phyloP scores from a whole-genome alignment of 2,113 vertebrate species.

The Pitta sordida region DNA sequence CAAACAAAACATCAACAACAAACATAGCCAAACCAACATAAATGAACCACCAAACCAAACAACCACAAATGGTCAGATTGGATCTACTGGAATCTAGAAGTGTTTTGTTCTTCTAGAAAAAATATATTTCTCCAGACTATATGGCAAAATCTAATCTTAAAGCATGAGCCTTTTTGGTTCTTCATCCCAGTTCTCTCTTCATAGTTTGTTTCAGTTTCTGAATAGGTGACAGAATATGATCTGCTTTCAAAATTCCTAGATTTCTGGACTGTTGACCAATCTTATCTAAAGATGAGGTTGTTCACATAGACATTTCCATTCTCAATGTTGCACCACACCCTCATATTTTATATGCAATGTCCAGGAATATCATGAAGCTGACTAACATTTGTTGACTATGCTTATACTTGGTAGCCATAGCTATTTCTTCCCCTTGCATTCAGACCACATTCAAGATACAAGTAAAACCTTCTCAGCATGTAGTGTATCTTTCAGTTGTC shows the following conservation, averaged over 20 bases:
- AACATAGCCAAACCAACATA: neutral
- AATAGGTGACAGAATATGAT: neutral
- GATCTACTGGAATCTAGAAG: neutral
- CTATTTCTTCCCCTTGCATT: neutral
- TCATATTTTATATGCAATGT: neutral
- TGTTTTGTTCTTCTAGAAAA: neutral
- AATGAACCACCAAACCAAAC: neutral
- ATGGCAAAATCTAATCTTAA: neutral
- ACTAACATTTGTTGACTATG: neutral
- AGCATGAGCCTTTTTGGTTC: neutral
- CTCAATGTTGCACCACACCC: neutral
- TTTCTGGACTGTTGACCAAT: neutral
- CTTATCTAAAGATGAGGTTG: neutral
- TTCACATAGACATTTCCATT: neutral
- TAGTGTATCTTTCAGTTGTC: neutral
- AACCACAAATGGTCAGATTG: neutral
- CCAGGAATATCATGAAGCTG: neutral
- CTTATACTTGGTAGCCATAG: neutral
- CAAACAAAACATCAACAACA: neutral
- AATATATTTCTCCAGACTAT: neutral
- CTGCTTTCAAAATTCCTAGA: rapidly evolving
- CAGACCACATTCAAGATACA: conserved; percentile 20
- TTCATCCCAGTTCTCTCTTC: neutral
- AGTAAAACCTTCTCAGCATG: conserved; percentile 23
- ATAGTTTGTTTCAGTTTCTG: neutral